Percentiles rank a stretch among this genome's conserved stretches.
Conservation (phyloP, 2,113 vertebrate species). For the Corynorhinus townsendii region DNA sequence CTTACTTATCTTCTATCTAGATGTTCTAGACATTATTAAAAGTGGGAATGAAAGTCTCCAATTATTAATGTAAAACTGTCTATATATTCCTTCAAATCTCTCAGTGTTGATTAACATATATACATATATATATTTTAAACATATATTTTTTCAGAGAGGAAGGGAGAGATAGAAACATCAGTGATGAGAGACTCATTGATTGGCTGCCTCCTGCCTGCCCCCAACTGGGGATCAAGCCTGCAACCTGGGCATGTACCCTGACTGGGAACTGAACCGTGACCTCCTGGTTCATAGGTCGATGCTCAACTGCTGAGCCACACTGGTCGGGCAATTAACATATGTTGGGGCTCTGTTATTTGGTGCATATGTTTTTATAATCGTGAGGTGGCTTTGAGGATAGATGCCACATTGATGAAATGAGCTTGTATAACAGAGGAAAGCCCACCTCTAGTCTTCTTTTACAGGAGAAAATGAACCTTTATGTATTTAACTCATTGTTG, state of each 20-base stretch:
- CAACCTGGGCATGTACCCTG: too few relatives aligned
- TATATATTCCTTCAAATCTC: neutral
- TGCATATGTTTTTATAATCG: neutral
- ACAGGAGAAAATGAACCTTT: neutral
- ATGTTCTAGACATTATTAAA: neutral
- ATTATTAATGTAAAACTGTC: neutral
- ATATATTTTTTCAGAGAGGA: too few relatives aligned
- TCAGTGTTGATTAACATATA: neutral
- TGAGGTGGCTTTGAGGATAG: neutral
- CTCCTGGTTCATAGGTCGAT: too few relatives aligned
- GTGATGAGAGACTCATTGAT: too few relatives aligned
- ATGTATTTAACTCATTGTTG: neutral
- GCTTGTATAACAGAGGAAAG: neutral
- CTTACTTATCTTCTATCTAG: neutral
- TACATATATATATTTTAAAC: too few relatives aligned
- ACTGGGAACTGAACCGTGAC: too few relatives aligned
- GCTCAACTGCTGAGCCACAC: too few relatives aligned
- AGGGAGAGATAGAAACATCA: too few relatives aligned
- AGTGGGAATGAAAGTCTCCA: neutral
- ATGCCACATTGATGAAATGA: neutral
- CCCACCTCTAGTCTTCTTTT: neutral
- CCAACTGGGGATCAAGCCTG: too few relatives aligned
- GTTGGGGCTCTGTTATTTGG: neutral
- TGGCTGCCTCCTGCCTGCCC: too few relatives aligned
- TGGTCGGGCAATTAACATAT: too few relatives aligned